Conservation (phyloP, 2,113 vertebrate genomes). For the Pipa parva region DNA sequence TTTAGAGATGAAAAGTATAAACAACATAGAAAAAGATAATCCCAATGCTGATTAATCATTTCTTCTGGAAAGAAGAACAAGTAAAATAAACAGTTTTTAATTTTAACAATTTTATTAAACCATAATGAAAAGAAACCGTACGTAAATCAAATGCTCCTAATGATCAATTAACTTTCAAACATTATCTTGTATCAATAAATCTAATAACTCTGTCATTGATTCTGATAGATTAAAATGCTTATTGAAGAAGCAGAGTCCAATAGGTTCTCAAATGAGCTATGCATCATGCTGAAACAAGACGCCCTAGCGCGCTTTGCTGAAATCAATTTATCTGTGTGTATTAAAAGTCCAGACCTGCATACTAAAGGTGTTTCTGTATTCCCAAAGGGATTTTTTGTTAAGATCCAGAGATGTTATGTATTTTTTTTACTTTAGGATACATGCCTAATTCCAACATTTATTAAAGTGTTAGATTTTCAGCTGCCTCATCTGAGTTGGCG, state of each 20-base stretch:
- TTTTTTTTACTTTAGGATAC: background rate
- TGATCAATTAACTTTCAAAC: background rate
- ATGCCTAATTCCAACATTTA: background rate
- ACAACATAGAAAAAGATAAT: too few species aligned
- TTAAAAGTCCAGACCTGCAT: background rate
- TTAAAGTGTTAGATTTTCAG: constrained; percentile 5
- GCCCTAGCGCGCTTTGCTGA: background rate
- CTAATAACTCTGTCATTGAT: constrained; percentile 1
- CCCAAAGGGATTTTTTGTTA: background rate
- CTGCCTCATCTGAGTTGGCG: background rate
- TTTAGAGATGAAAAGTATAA: too few species aligned
- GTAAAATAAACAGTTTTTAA: background rate
- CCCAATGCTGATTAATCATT: too few species aligned
- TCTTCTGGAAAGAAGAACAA: too few species aligned
- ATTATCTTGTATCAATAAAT: background rate
- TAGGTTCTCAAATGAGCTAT: background rate
- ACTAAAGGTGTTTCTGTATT: constrained; percentile 12
- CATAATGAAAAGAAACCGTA: too few species aligned
- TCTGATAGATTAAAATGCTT: background rate
- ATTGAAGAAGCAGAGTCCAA: background rate
- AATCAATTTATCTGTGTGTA: constrained; percentile 1
- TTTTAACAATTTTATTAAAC: background rate
- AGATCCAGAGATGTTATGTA: background rate
- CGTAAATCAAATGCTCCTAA: too few species aligned
- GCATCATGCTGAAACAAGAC: background rate